Percentiles rank a stretch among this genome's conserved stretches.
These are phyloP conservation scores for Pegea sp. DNA, from an alignment of 23 tunicate species.

Conservation along the genomic window DNA sequence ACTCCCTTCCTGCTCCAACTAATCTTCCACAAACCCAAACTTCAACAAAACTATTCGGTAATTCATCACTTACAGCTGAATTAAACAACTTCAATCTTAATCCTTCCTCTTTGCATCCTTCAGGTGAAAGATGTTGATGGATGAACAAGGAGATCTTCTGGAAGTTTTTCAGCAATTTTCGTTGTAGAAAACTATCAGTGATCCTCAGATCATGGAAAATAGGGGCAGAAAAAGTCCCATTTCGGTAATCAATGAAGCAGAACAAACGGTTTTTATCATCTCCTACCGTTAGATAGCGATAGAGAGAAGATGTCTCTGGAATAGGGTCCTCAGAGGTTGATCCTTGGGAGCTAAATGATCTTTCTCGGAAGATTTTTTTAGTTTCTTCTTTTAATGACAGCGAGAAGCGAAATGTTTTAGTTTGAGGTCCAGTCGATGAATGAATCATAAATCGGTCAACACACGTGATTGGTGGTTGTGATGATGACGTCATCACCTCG, in stretches of 20 bases:
- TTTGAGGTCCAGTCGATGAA: too few species aligned
- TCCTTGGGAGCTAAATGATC: slow-evolving; percentile 27
- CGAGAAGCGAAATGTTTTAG: too few species aligned
- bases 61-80: background rate
- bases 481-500: slow-evolving; percentile 1
- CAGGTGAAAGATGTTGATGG: slow-evolving; percentile 15
- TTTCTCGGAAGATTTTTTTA: slow-evolving; percentile 47
- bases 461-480: too few species aligned
- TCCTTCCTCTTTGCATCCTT: slow-evolving; percentile 33
- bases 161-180: slow-evolving; percentile 13
- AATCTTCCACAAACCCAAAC: slow-evolving; percentile 38
- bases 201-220: slow-evolving; percentile 5
- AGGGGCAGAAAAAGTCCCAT: slow-evolving; percentile 19
- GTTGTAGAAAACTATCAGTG: slow-evolving; percentile 2
- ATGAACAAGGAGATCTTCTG: slow-evolving; percentile 8
- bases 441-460: too few species aligned
- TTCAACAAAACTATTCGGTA: slow-evolving; percentile 12
- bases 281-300: slow-evolving; percentile 17
- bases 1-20: slow-evolving; percentile 4
- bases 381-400: too few species aligned
- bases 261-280: slow-evolving; percentile 15
- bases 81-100: slow-evolving; percentile 17
- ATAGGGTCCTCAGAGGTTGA: too few species aligned
- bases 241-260: slow-evolving; percentile 9
- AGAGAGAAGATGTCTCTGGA: too few species aligned